Base-by-base conservation (phyloP, 2,797 vertebrate species). In the Hoplostethus mediterraneus region DNA sequence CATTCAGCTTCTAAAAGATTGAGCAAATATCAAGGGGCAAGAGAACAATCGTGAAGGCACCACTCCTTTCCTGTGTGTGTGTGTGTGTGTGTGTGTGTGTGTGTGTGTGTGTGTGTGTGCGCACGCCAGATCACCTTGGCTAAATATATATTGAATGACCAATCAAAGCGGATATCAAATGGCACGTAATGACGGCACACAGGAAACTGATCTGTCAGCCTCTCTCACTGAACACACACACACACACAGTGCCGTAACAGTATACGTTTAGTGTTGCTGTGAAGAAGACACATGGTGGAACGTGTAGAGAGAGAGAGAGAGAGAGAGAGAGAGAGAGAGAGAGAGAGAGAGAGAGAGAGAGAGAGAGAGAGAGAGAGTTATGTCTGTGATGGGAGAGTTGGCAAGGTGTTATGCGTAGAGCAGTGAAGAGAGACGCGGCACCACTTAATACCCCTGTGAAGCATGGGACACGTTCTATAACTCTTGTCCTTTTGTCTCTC, bases 61-160 rank as follows among this genome's bases (percentile, higher is more conserved):
- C 83, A 72, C 88, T 80, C 88, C 88, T 90, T 88, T 91, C 92
- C 90, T 86, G 82, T 14, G n/a, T 60, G 57, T 14, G 11, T 44
- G 16, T 56, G 54, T 36, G 54, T 16, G 30, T 36, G 54, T 36
- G 30, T 36, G 54, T 56, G 54, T 56, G 54, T 56, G 54, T 56
- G 11, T 36, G 30, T 33, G 31, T 33, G 31, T 33, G 31, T 33
- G 54, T 56, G 54, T 56, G 11, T 36, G 30, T 33, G 31, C 3
- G 31, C 3, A 3, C 3, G 45, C 83, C 84, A 85, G 82, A 81
- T 80, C 85, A 58, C 55, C n/a, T 0, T 25, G 1, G 45, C 81
- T 77, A 81, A 87, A 86, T 63, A 53, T 6, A 62, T 77, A 81
- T 73, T 65, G 0, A 64, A 62, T 75, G 77, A 77, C 83, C 79